Conservation (phyloP, 2,888 invertebrate species). For the Autographa gamma region DNA sequence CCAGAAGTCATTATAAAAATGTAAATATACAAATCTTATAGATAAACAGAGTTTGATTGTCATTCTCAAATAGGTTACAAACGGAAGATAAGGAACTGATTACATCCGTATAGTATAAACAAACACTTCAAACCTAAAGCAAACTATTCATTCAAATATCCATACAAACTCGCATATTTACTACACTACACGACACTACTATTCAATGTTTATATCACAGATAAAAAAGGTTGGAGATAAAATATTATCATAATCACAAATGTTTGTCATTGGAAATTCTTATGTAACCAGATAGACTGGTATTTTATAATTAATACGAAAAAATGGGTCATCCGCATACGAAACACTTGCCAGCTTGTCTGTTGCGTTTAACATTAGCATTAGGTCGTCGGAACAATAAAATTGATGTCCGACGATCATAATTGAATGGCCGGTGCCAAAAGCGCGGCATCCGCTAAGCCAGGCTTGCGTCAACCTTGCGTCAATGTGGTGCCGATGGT, state of each 20-base stretch:
- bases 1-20: neutral
- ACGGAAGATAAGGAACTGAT: neutral
- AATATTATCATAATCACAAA: constrained; percentile 6
- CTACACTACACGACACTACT: neutral
- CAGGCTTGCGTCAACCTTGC: constrained; percentile 68
- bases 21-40: too few relatives aligned
- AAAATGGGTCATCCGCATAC: constrained; percentile 17
- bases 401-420: constrained; percentile 68
- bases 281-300: neutral
- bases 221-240: neutral
- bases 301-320: constrained; percentile 7
- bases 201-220: neutral
- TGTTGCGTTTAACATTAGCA: constrained; percentile 17
- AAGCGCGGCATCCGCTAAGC: constrained; percentile 63
- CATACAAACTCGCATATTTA: neutral
- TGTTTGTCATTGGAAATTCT: neutral
- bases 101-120: neutral
- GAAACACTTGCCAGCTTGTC: constrained; percentile 12
- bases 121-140: neutral
- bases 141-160: neutral
- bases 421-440: constrained; percentile 64
- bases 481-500: constrained; percentile 58
- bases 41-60: neutral
- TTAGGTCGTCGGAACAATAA: constrained; percentile 63
- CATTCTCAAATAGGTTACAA: neutral